These are phyloP conservation scores for Parthenolecanium corni DNA, from an alignment of 2,888 invertebrate species.

Conservation along the genomic window DNA sequence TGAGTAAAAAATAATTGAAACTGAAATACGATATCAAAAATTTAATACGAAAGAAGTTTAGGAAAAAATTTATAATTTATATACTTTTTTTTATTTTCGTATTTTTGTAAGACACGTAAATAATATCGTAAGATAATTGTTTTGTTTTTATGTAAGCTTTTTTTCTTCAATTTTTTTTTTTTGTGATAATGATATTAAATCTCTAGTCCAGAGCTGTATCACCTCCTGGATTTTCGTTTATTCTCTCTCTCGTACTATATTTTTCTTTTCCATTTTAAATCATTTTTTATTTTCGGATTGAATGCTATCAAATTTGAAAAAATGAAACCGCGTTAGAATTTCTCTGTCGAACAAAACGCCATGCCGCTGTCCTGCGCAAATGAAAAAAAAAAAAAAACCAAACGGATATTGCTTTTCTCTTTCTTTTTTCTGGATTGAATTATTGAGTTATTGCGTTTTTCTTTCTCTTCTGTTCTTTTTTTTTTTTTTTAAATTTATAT, in stretches of 20 bases:
- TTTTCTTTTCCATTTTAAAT: neutral
- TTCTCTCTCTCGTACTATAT: neutral
- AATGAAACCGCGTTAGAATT: neutral
- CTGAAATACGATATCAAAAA: neutral
- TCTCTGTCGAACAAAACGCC: neutral
- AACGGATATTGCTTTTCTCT: neutral
- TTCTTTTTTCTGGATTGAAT: neutral
- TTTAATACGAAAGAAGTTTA: neutral
- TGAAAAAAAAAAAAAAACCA: neutral
- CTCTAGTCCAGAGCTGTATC: slow-evolving; percentile 26
- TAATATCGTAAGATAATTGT: slow-evolving; percentile 14
- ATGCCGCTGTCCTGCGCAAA: slow-evolving; percentile 1
- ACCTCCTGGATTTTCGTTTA: slow-evolving; percentile 18
- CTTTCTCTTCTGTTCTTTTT: neutral
- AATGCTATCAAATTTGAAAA: neutral
- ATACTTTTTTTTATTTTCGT: slow-evolving; percentile 17
- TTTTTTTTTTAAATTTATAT: slow-evolving; percentile 5
- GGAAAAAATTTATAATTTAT: slow-evolving; percentile 9
- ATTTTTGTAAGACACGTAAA: slow-evolving; percentile 24
- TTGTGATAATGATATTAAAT: slow-evolving; percentile 20
- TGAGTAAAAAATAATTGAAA: neutral
- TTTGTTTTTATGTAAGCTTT: slow-evolving; percentile 17
- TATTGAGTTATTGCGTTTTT: neutral
- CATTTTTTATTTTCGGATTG: neutral
- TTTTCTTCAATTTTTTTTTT: slow-evolving; percentile 3